Conservation (phyloP, 2,797 vertebrate genomes). For the Sebastes matsubarae region DNA sequence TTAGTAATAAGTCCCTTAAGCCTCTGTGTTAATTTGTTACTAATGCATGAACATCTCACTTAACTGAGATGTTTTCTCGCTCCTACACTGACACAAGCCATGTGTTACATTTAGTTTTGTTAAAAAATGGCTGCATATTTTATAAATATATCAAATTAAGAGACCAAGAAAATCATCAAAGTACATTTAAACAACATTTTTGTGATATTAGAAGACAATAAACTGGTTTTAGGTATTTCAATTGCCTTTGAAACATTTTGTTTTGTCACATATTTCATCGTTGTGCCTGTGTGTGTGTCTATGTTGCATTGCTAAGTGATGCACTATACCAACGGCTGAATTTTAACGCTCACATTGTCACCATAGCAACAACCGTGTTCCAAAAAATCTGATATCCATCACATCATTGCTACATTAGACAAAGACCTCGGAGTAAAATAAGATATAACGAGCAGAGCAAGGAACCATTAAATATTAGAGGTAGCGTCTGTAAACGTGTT, state of each 20-base stretch:
- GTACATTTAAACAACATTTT: not conserved
- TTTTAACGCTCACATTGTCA: not conserved
- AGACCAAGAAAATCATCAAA: not conserved
- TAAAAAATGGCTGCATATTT: conserved; percentile 9
- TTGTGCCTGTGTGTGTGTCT: not conserved
- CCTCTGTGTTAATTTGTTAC: not conserved
- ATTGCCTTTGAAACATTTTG: not conserved
- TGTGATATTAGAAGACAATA: not conserved
- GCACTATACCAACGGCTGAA: not conserved
- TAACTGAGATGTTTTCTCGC: conserved; percentile 10
- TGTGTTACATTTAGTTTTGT: not conserved
- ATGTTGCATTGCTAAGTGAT: not conserved
- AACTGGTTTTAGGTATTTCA: not conserved
- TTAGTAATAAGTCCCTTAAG: conserved; percentile 22
- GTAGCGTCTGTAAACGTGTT: not conserved
- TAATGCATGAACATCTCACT: not conserved
- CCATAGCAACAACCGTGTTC: not conserved
- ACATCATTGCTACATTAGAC: not conserved
- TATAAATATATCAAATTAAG: not conserved
- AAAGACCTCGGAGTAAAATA: not conserved
- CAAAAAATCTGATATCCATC: not conserved
- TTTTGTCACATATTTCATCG: not conserved
- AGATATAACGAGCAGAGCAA: not conserved
- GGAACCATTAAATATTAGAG: not conserved
- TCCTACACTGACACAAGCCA: conserved; percentile 18